Percentiles rank a stretch among this genome's conserved stretches.
phyloP scores from a whole-genome alignment of 1,140 invertebrate genomes.

The Habropoda laboriosa region DNA sequence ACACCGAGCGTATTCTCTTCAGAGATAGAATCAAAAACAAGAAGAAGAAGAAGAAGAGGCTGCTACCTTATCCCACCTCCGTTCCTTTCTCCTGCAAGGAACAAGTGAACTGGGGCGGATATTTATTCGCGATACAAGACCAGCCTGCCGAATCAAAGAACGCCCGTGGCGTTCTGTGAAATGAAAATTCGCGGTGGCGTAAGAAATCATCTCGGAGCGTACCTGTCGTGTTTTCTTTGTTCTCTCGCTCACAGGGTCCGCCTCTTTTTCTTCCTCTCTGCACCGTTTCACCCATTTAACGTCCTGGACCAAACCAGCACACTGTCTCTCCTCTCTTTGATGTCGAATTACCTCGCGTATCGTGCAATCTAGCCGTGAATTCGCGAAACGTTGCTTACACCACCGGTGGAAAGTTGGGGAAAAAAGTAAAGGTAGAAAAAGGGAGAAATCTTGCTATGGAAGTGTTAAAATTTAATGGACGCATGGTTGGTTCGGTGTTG shows the following conservation, averaged over 20 bases:
- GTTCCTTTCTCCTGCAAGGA: background rate
- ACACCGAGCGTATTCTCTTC: background rate
- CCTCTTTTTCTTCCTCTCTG: no score
- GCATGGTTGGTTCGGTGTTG: no score
- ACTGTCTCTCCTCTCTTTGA: no score
- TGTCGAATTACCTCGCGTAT: background rate
- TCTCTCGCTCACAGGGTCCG: background rate
- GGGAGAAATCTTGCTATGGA: no score
- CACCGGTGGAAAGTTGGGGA: no score
- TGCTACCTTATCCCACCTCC: background rate
- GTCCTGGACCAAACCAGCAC: background rate
- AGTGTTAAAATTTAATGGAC: constrained; percentile 14
- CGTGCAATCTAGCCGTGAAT: background rate
- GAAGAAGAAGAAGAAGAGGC: background rate
- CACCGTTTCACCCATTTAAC: no score
- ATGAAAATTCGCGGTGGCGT: constrained; percentile 12
- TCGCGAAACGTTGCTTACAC: no score
- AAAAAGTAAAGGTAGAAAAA: no score
- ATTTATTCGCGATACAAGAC: constrained; percentile 1
- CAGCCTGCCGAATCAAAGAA: constrained; percentile 1
- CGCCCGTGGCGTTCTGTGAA: background rate
- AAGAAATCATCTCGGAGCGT: background rate
- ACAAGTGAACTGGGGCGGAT: constrained; percentile 9
- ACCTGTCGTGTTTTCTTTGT: background rate
- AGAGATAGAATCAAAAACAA: background rate